phyloP scores from a whole-genome alignment of 2,888 invertebrate species.

The Spatulosminthurus flaviceps region DNA sequence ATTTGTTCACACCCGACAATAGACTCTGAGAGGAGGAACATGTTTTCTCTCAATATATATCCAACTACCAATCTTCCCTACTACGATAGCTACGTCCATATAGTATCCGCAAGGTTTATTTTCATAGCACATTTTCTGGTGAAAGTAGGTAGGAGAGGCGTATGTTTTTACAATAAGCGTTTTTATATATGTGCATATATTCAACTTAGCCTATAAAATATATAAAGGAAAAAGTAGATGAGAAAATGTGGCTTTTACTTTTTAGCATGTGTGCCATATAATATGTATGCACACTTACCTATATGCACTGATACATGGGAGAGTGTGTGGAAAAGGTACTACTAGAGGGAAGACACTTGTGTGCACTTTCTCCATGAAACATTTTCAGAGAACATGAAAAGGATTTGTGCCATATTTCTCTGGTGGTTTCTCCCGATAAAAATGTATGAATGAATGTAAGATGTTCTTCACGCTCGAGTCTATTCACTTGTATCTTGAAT shows the following conservation, averaged over 20 bases:
- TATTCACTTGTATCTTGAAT: conserved; percentile 1
- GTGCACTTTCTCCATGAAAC: conserved; percentile 22
- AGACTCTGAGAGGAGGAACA: neutral
- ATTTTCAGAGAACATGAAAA: conserved; percentile 41
- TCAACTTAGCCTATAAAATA: too few relatives aligned
- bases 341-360: neutral
- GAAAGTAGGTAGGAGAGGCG: neutral
- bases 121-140: too few relatives aligned
- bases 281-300: too few relatives aligned
- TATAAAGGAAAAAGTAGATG: neutral
- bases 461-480: conserved; percentile 19
- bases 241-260: neutral
- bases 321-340: too few relatives aligned
- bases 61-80: neutral
- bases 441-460: conserved; percentile 39
- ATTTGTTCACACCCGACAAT: conserved; percentile 33
- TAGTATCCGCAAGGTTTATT: too few relatives aligned
- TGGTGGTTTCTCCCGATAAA: conserved; percentile 35
- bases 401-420: conserved; percentile 44
- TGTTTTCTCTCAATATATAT: neutral
- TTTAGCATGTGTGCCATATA: neutral
- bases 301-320: too few relatives aligned
- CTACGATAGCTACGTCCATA: too few relatives aligned
- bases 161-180: neutral
- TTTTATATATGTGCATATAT: too few relatives aligned